phyloP scores from a whole-genome alignment of 2,888 invertebrate genomes.

The Archaeoteleia sp. region DNA sequence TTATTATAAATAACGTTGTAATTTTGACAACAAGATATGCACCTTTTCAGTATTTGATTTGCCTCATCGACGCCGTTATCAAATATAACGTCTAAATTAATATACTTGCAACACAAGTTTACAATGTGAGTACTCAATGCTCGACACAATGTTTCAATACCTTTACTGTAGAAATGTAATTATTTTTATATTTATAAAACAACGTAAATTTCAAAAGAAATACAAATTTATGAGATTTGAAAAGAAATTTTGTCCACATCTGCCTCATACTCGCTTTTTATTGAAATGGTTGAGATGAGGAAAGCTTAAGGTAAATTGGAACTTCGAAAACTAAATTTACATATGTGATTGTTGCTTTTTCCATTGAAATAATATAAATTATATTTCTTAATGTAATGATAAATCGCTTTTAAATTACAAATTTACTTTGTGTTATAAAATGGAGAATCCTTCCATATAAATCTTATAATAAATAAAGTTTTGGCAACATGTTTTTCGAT shows the following conservation, averaged over 20 bases:
- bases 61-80: constrained; percentile 75
- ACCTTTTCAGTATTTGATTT: constrained; percentile 73
- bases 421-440: constrained; percentile 76
- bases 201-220: neutral
- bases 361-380: no score
- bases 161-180: constrained; percentile 54
- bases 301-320: no score
- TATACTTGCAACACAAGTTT: constrained; percentile 74
- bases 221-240: neutral
- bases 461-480: constrained; percentile 76
- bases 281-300: no score
- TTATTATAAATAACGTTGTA: constrained; percentile 75
- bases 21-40: constrained; percentile 75
- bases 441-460: constrained; percentile 77
- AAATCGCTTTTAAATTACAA: no score
- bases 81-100: constrained; percentile 76
- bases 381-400: constrained; percentile 7
- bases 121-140: constrained; percentile 78
- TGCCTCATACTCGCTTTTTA: no score
- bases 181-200: neutral
- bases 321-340: no score
- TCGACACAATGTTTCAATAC: constrained; percentile 71
- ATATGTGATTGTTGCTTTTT: no score
- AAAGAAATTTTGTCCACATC: no score
- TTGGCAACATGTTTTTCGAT: constrained; percentile 75